phyloP scores from a whole-genome alignment of 1,140 invertebrate species.

The Palaemon carinicauda region DNA sequence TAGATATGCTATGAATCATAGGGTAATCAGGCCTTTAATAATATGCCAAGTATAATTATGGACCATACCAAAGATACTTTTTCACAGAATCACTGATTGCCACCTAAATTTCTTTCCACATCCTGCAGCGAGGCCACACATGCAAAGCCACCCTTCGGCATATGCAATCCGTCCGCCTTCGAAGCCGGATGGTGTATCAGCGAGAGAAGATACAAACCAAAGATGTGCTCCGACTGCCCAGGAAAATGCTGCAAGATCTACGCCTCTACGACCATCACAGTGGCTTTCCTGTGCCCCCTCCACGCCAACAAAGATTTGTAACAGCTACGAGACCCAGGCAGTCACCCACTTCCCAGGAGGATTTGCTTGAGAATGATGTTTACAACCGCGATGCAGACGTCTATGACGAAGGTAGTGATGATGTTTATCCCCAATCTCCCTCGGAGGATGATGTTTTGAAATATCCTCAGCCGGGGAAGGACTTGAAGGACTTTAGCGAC shows the following conservation, averaged over 20 bases:
- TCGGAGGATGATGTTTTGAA: neutral
- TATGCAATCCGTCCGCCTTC: slow-evolving; percentile 67
- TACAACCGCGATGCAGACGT: slow-evolving; percentile 8
- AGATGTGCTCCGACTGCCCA: slow-evolving; percentile 72
- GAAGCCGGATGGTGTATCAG: slow-evolving; percentile 73
- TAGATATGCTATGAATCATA: too few species aligned
- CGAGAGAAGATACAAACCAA: slow-evolving; percentile 71
- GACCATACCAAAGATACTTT: too few species aligned
- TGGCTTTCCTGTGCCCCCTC: slow-evolving; percentile 47
- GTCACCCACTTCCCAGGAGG: neutral
- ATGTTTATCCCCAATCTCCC: slow-evolving; percentile 40
- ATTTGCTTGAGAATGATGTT: neutral
- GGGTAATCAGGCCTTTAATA: too few species aligned
- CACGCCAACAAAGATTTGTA: slow-evolving; percentile 32
- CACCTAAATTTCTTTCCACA: neutral
- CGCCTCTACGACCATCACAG: slow-evolving; percentile 50
- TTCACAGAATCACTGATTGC: neutral
- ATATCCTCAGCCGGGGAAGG: neutral
- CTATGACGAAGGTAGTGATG: slow-evolving; percentile 52
- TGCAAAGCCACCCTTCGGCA: slow-evolving; percentile 73
- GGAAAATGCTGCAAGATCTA: slow-evolving; percentile 60
- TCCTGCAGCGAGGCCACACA: slow-evolving; percentile 67
- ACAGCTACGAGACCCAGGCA: neutral
- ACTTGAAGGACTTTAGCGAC: neutral
- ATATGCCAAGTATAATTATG: too few species aligned